Evolutionary conservation across 2,113 vertebrate genomes (phyloP), one percentile per base, ranked within the genome.

Genomic region (Seriola dumerili): DNA sequence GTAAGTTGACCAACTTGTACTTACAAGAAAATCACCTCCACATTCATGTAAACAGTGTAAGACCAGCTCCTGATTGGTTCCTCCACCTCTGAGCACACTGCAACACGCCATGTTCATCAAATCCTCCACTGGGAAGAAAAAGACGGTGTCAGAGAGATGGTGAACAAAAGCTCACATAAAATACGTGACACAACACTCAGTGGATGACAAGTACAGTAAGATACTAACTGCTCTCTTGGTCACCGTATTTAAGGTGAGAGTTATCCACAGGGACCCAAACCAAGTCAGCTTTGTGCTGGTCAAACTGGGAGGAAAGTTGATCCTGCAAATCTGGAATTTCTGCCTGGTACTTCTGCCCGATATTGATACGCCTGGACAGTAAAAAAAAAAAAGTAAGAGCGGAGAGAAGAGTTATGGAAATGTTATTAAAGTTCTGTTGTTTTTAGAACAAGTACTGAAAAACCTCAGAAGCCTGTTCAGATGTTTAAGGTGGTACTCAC

Each of bases 11-110:
- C 11, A 21, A 21, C 11, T 29, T 54, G 8, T 52, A 87, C 97
- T 98, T 89, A 99, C 99, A 95, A 99, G 88, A 86, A 99, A 87
- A 84, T 96, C 94, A 40, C 98, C 98, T 71, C 95, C 95, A 38
- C 96, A 95, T 93, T 98, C 97, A 1, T 99, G 96, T 85, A 99
- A 95, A 92, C 95, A 98, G 93, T 99, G 99, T 80, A 98, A 90
- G 0, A 95, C 95, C 88, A 99, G 95, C 92, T 99, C 99, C 94
- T 98, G 97, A 84, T 99, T 99, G 91, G 98, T 99, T 88, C 99
- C 99, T 76, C 95, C 98, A 12, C 99, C 98, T 50, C 91, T 94
- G 90, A 99, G 93, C 87, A 97, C 97, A 85, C 97, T 99, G 76
- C 97, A 99, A 85, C 97, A 99, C 44, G 97, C 96, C 86, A 98